A percentile compares a stretch with the other conserved stretches of the same genome.
These are phyloP conservation scores for Philotrypesis tridentata DNA, from an alignment of 1,140 invertebrate species.

Conservation along the genomic window DNA sequence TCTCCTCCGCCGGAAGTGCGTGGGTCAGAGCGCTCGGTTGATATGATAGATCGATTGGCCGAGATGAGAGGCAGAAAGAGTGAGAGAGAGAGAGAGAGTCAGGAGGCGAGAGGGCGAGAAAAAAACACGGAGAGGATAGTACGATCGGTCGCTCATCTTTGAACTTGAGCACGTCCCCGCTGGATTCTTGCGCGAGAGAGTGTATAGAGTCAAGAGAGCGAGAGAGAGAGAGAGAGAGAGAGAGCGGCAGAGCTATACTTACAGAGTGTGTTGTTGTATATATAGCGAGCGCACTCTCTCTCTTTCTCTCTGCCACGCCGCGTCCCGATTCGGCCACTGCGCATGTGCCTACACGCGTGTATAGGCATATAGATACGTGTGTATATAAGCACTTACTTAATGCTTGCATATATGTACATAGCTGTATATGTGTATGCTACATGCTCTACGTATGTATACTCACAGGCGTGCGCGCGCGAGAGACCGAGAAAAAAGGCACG, in stretches of 20 bases:
- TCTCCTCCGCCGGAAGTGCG: background rate
- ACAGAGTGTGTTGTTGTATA: background rate
- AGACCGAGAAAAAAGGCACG: too few species aligned
- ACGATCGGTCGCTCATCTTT: slow-evolving; percentile 9
- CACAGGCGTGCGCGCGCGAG: too few species aligned
- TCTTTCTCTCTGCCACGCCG: slow-evolving; percentile 11
- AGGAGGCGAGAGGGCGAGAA: too few species aligned
- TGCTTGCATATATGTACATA: background rate
- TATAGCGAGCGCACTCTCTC: background rate
- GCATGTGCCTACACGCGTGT: background rate
- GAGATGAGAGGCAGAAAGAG: background rate
- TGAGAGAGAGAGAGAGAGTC: too few species aligned
- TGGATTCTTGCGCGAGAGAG: background rate
- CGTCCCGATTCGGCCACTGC: background rate
- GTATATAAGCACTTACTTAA: background rate
- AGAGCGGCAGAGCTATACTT: background rate
- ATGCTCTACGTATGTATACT: background rate
- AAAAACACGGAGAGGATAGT: background rate
- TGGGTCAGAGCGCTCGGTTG: background rate
- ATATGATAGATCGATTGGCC: background rate
- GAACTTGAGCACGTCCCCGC: background rate
- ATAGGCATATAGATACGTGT: background rate
- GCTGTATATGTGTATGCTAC: background rate
- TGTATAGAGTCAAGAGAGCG: too few species aligned
- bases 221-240: background rate